Conservation (phyloP, 2,888 invertebrate species). For the Hydropsyche betteni region DNA sequence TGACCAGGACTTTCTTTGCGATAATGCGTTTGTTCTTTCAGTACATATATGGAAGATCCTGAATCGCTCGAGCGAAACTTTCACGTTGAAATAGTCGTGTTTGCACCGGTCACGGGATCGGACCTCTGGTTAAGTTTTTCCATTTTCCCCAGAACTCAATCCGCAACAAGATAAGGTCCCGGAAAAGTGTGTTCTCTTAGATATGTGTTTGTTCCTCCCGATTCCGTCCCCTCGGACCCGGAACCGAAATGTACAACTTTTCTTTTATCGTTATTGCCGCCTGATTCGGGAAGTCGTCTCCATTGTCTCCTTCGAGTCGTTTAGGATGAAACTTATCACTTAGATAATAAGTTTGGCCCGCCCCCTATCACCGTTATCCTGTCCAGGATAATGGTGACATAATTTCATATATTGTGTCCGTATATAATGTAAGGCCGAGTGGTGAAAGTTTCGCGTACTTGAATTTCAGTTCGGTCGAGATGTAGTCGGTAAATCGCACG, state of each 20-base stretch:
- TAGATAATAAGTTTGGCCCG: constrained; percentile 43
- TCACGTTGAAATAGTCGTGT: background rate
- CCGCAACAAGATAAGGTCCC: constrained; percentile 41
- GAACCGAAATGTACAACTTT: constrained; percentile 42
- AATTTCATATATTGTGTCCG: too few relatives aligned
- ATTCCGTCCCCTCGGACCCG: background rate
- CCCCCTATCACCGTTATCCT: background rate
- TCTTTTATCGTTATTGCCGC: constrained; percentile 48
- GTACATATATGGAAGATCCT: too few relatives aligned
- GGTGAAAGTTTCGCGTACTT: too few relatives aligned
- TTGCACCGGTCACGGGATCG: constrained; percentile 20
- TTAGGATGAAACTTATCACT: constrained; percentile 46
- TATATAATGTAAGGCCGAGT: too few relatives aligned
- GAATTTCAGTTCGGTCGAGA: too few relatives aligned
- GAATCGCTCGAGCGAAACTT: too few relatives aligned
- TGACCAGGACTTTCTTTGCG: too few relatives aligned
- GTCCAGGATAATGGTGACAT: too few relatives aligned
- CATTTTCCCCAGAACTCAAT: constrained; percentile 39
- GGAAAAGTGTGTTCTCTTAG: background rate
- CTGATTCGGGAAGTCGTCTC: constrained; percentile 35
- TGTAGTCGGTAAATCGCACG: too few relatives aligned
- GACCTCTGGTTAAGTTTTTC: constrained; percentile 41
- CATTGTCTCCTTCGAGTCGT: constrained; percentile 45
- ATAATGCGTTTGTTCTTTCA: too few relatives aligned
- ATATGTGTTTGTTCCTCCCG: background rate